Evolutionary conservation across 2,113 vertebrate species (phyloP), one percentile per base, ranked within the genome.

Genomic region (Picathartes gymnocephalus): DNA sequence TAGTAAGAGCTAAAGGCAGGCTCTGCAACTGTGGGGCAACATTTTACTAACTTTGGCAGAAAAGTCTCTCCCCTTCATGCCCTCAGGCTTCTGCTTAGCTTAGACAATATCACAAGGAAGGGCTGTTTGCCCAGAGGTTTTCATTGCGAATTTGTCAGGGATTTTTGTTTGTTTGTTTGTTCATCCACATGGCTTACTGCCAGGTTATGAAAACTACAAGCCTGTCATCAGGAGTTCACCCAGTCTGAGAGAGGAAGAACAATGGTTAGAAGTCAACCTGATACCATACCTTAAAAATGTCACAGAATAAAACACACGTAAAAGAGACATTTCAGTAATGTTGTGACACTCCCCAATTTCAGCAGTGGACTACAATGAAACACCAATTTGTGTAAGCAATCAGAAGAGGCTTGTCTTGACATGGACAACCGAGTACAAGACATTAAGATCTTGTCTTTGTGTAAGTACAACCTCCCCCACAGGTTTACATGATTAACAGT

Each of bases 81-180:
- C 95, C 92, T 81, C 79, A 61, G 93, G 95, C 93, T 84, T 81
- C 77, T 86, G 90, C 93, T 95, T 65, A 90, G 93, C 93, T 94
- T 77, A 97, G 93, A 96, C 95, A 96, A 88, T 96, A 94, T 96
- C 92, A 95, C 95, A 96, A 95, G 96, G 92, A 96, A 96, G 65
- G 93, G 96, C 95, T 95, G 72, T 56, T 88, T 95, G 95, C 93
- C 95, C 93, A 95, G 92, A 95, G 88, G 88, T 97, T 96, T 97
- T 95, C 86, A 86, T 85, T 88, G 85, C 11, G 15, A 88, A 88
- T 91, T 96, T 95, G 60, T 15, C 87, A 89, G 61, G 92, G 84
- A 74, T 84, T 93, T 96, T 97, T 95, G 91, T 97, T 95, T 97
- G 94, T 96, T 95, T 97, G 94, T 96, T 95, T 93, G 88, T 78